A percentile compares a stretch with the other conserved stretches of the same genome.
Conservation (phyloP, 1,140 invertebrate genomes). For the Brachionus sp. region DNA sequence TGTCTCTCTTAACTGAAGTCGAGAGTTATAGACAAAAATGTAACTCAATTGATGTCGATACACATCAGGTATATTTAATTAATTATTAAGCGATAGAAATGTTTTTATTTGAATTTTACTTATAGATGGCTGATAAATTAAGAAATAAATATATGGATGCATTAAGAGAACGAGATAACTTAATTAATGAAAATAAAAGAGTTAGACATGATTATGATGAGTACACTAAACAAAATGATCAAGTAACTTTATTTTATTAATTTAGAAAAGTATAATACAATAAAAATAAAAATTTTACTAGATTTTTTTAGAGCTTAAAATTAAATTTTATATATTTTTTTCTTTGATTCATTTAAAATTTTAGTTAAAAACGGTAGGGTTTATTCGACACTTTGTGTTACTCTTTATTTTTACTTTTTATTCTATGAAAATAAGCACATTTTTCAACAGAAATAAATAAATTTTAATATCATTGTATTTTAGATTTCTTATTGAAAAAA, state of each 20-base stretch:
- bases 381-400: too few relatives aligned
- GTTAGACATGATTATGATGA: constrained; percentile 34
- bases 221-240: constrained; percentile 37
- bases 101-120: background rate
- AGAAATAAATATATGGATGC: constrained; percentile 37
- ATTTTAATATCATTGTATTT: too few relatives aligned
- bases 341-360: too few relatives aligned
- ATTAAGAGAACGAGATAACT: constrained; percentile 25
- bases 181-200: constrained; percentile 22
- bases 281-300: too few relatives aligned
- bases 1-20: background rate
- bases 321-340: too few relatives aligned
- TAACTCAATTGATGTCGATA: constrained; percentile 44
- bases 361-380: too few relatives aligned
- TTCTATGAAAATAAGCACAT: too few relatives aligned
- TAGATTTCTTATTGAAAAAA: too few relatives aligned
- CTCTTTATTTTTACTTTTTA: too few relatives aligned
- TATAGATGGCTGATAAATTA: constrained; percentile 39
- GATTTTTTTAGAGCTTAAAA: too few relatives aligned
- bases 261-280: background rate
- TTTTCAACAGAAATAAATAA: too few relatives aligned
- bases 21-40: constrained; percentile 42
- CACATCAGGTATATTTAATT: constrained; percentile 1
- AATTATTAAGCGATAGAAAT: background rate
- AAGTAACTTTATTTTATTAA: background rate